Conservation (phyloP, 2,888 invertebrate species). For the Eupithecia subumbrata region DNA sequence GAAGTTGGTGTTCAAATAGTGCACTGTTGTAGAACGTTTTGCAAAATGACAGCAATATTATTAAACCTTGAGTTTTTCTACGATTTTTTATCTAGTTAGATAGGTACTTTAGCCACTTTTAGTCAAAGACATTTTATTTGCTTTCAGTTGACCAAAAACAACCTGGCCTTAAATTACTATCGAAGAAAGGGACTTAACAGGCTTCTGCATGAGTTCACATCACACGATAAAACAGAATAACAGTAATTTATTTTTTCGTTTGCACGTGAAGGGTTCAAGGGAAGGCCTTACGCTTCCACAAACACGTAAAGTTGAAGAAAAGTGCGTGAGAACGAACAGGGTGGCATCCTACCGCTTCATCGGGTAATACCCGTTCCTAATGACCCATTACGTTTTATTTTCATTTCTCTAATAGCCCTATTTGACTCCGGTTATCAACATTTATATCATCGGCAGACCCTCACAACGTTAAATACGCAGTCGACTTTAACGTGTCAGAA, state of each 20-base stretch:
- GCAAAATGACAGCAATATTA: no score
- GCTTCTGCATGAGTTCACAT: slow-evolving; percentile 22
- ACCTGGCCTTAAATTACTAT: neutral
- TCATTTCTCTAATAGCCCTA: slow-evolving; percentile 64
- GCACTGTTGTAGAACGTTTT: no score
- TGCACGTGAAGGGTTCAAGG: slow-evolving; percentile 61
- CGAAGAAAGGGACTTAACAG: neutral
- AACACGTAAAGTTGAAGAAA: slow-evolving; percentile 59
- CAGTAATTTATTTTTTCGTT: slow-evolving; percentile 56
- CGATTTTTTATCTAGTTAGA: no score
- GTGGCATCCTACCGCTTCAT: slow-evolving; percentile 58
- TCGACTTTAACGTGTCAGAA: slow-evolving; percentile 62
- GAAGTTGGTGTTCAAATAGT: neutral
- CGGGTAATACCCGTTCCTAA: slow-evolving; percentile 58
- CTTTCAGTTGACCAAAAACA: neutral
- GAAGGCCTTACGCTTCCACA: slow-evolving; percentile 62
- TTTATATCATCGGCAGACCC: slow-evolving; percentile 64
- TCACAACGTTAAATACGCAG: slow-evolving; percentile 59
- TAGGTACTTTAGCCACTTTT: no score
- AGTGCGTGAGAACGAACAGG: slow-evolving; percentile 75
- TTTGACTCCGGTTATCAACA: slow-evolving; percentile 67
- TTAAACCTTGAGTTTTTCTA: no score
- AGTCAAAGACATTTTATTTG: no score
- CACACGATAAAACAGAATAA: slow-evolving; percentile 37
- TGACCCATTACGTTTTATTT: slow-evolving; percentile 69